These are phyloP conservation scores for Amazona vittata DNA, from an alignment of 2,113 vertebrate genomes.

Conservation along the genomic window DNA sequence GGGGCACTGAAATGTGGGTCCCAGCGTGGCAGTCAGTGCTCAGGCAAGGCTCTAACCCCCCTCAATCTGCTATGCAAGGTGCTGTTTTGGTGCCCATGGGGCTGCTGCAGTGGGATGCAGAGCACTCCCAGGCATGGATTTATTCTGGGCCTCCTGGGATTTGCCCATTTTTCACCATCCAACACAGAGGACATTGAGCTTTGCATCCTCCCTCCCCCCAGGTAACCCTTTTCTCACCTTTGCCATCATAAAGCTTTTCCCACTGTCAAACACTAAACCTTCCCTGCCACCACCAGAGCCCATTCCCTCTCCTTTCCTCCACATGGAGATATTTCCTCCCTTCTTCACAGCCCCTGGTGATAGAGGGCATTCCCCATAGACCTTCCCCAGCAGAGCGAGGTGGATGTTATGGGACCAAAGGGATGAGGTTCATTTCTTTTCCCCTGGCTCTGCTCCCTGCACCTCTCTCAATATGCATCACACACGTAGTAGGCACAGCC, in stretches of 20 bases:
- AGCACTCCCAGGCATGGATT: neutral
- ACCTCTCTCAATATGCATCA: accelerated
- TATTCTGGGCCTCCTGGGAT: neutral
- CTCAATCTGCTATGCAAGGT: neutral
- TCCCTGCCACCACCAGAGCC: neutral
- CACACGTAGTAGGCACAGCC: neutral
- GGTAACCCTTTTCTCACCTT: neutral
- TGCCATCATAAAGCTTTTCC: neutral
- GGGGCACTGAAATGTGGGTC: neutral
- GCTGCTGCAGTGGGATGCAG: neutral
- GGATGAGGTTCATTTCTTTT: neutral
- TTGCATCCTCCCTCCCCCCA: neutral
- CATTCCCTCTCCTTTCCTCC: neutral
- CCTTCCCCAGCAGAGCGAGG: neutral
- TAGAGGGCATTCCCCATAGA: accelerated
- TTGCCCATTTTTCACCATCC: neutral
- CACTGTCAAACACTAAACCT: neutral
- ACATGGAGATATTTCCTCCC: neutral
- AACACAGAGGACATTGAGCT: neutral
- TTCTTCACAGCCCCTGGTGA: neutral
- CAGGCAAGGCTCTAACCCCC: neutral
- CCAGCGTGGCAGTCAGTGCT: accelerated
- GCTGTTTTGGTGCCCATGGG: neutral
- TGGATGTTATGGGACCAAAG: neutral
- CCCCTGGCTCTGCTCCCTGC: neutral